Evolutionary conservation across 92 coral and sea anemone species (phyloP), one percentile per base, ranked within the genome.

Genomic region (Paragorgia papillata): DNA sequence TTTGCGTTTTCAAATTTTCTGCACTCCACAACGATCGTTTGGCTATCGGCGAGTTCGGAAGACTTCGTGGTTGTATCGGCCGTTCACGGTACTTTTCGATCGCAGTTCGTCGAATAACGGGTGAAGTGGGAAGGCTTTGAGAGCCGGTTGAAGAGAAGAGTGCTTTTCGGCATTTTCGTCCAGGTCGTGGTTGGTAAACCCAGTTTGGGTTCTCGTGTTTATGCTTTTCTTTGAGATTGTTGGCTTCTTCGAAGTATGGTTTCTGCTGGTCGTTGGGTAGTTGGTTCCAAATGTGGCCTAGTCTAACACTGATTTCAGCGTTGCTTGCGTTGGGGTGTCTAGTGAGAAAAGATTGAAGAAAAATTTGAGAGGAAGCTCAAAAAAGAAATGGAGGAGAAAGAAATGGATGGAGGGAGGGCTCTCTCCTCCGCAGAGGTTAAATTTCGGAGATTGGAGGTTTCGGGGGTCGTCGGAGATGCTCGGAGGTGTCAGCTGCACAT

Each of bases 241-340:
- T 40, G 1, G 97, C 97, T 67, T 93, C 97, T n/a, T 93, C 97
- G 58, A 93, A 93, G 79, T 93, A 93, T 1, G 97, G 97, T 53
- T 92, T 92, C 70, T 93, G 97, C 59, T 93, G 93, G 50, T 86
- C 96, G 37, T 82, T 84, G 20, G 97, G 91, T 31, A 93, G 81
- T 20, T 90, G 93, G 87, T 93, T 93, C 97, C 97, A 93, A 30
- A 93, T 93, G 46, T 93, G 91, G 13, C 97, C 97, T n/a, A 93
- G 94, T 66, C 89, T 93, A 27, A 93, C 94, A 73, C 97, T 91
- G 18, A 93, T 93, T 73, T 93, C 97, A 0, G 97, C 97, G 44
- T 93, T 93, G 66, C 91, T 93, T 1, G 97, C 97, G 58, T 82
- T 87, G 18, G 96, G 93, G 63, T 83, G 86, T 25, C 97, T 67